Base-by-base conservation (phyloP, 1,140 invertebrate genomes). In the Galleria mellonella region DNA sequence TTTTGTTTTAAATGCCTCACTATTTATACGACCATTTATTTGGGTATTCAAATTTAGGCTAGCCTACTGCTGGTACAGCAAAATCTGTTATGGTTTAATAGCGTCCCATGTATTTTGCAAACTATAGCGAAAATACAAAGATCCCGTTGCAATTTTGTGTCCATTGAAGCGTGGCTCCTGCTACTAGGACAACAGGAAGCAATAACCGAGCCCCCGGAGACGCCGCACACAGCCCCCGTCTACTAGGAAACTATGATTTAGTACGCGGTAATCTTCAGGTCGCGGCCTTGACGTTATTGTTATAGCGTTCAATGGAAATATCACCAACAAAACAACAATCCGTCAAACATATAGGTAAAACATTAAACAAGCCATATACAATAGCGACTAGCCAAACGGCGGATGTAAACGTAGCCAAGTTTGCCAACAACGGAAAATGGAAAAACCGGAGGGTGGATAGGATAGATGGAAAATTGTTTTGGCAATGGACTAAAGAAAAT, bases 401-500 rank as follows among this genome's bases (percentile, higher is more conserved):
- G 73, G 75, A 75, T 67, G 69, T 47, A 43, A 39, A 35, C 56
- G 43, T 60, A 57, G 77, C 77, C 72, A 78, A 78, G 68, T 82
- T 79, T 74, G 59, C 68, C 68, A 65, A 75, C 74, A 68, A 72
- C 72, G 73, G 70, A 79, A 81, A 83, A 83, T 75, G 68, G 76
- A 72, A 79, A 77, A 77, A 78, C 64, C 68, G 62, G 64, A 66
- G 63, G 59, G 61, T 55, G 55, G 51, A 58, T n/a, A 60, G 50
- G 69, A 74, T 69, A 74, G 67, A 73, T 78, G 71, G 72, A 81
- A 82, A 83, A 79, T 79, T 81, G 77, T 83, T 82, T 84, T 84
- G 76, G 79, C 78, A 83, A 78, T 73, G 73, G 72, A 63, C 68
- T 75, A 70, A 77, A 85, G 78, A 83, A 85, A 86, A 83, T 74